Evolutionary conservation across 2,113 vertebrate genomes (phyloP), one percentile per base, ranked within the genome.

Genomic region (Eleginops maclovinus): DNA sequence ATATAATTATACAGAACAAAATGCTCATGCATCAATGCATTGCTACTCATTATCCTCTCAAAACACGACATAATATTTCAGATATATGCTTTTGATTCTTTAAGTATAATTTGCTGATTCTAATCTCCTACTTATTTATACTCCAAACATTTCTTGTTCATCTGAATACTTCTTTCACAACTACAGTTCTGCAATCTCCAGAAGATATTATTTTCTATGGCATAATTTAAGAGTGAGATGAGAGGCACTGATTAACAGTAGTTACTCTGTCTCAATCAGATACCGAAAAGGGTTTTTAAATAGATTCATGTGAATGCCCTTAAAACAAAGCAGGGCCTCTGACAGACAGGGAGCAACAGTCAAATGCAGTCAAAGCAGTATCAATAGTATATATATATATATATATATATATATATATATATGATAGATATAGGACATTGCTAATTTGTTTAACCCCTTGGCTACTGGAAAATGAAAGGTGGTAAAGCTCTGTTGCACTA

Each of bases 161-260:
- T 40, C 4, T 28, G 3, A 53, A 26, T 28, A 43, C 2, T 41
- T 17, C 0, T 36, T 49, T 4, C 9, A 16, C 9, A 26, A 47
- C 13, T 51, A 2, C 5, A 40, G 7, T 21, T 10, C 50, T 75
- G 28, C 1, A 11, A 13, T 17, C 41, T 41, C 3, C 15, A n/a
- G 31, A 46, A 17, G 17, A 24, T 12, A 46, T 22, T 36, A 47
- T 47, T 2, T 51, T 44, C 21, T n/a, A 0, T 7, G n/a, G n/a
- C 43, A 15, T 53, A 47, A 59, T 72, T 72, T 50, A 19, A 60
- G 5, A 60, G 13, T 50, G 21, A 72, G 49, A 26, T 10, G 21
- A n/a, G n/a, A 24, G 16, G 8, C 31, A 36, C 8, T 36, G 31
- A 36, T 36, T 36, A 7, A 36, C 7, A 36, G 6, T 8, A 36